phyloP scores from a whole-genome alignment of 2,888 invertebrate genomes.

The Dynastes tityus region DNA sequence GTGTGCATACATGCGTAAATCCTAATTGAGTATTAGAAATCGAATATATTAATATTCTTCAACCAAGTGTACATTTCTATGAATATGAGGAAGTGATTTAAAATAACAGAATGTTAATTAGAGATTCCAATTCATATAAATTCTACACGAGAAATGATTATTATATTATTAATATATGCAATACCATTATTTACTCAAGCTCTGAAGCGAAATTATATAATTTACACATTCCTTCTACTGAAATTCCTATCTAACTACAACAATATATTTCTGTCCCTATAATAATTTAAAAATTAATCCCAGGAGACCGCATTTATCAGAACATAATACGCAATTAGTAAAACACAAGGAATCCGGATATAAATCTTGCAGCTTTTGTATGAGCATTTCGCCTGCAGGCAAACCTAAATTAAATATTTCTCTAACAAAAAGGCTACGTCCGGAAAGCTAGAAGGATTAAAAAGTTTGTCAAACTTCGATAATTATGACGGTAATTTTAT shows the following conservation, averaged over 20 bases:
- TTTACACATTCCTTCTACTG: constrained; percentile 6
- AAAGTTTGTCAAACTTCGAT: constrained; percentile 45
- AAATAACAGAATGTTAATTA: no score
- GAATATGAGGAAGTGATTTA: no score
- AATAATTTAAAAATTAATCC: constrained; percentile 18
- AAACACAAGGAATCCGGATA: constrained; percentile 36
- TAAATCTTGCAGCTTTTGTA: constrained; percentile 21
- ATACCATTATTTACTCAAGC: no score
- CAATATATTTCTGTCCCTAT: constrained; percentile 11
- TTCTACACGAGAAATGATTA: neutral
- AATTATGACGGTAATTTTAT: constrained; percentile 48
- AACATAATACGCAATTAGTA: constrained; percentile 26
- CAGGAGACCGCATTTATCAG: constrained; percentile 12
- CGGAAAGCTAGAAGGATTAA: constrained; percentile 23
- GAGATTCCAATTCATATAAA: no score
- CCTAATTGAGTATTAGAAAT: no score
- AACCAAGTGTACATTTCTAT: no score
- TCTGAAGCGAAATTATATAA: no score
- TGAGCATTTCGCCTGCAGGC: constrained; percentile 10
- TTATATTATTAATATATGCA: no score
- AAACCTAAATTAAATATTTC: constrained; percentile 20
- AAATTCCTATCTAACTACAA: neutral
- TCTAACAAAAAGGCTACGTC: constrained; percentile 23
- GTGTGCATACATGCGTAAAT: no score
- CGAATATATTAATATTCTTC: no score